A percentile compares a stretch with the other conserved stretches of the same genome.
These are phyloP conservation scores for Synergus itoensis DNA, from an alignment of 2,888 invertebrate species.

Conservation along the genomic window DNA sequence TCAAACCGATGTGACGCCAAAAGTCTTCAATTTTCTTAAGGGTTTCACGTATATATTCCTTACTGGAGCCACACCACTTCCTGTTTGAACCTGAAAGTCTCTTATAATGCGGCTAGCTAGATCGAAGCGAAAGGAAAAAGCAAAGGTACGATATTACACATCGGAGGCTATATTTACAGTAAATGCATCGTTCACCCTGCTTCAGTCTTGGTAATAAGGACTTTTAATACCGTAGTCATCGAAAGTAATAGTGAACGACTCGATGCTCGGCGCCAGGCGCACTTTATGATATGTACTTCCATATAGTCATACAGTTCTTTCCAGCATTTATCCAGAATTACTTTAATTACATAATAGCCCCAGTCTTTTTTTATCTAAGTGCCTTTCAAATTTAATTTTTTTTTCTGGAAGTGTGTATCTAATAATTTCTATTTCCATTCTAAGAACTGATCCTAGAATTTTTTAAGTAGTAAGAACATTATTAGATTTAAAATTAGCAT, in stretches of 20 bases:
- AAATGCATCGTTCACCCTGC: slow-evolving; percentile 25
- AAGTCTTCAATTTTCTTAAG: neutral
- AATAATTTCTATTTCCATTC: neutral
- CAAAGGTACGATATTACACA: slow-evolving; percentile 18
- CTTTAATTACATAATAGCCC: slow-evolving; percentile 21
- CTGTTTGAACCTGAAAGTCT: neutral
- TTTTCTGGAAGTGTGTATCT: neutral
- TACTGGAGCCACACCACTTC: neutral
- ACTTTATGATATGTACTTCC: neutral
- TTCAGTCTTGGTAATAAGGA: neutral
- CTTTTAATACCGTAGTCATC: slow-evolving; percentile 30
- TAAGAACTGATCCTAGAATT: no score
- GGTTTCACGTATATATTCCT: neutral
- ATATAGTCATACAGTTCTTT: slow-evolving; percentile 14
- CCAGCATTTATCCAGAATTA: slow-evolving; percentile 14
- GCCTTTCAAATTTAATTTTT: neutral
- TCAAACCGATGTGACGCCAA: neutral
- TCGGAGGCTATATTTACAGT: slow-evolving; percentile 34
- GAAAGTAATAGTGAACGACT: slow-evolving; percentile 26
- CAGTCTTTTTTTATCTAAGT: neutral
- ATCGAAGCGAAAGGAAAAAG: neutral
- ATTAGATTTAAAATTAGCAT: neutral
- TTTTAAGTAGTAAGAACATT: no score
- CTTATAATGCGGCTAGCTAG: slow-evolving; percentile 11
- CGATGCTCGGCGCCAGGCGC: slow-evolving; percentile 16